Evolutionary conservation across 1,140 invertebrate genomes (phyloP), one percentile per base, ranked within the genome.

Genomic region (Hydropsyche tenuis): DNA sequence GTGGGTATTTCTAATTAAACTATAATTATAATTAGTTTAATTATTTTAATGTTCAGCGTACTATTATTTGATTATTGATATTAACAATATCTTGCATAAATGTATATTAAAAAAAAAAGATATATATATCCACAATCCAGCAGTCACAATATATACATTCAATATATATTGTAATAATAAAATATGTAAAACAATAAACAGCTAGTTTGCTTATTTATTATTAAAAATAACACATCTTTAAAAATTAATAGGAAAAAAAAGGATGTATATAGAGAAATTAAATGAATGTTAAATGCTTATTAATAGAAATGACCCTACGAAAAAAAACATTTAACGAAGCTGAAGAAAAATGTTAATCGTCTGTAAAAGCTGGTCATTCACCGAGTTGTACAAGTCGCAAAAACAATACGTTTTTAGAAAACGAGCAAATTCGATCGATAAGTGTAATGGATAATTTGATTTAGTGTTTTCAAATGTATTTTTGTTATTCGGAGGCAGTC

Each of bases 1-100:
- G 74, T 75, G 74, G 74, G 74, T 45, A 65, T 45, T 45, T 43
- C 37, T 43, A 65, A 43, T 42, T 43, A 65, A 65, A 65, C 63
- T 65, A 65, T 65, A 65, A 43, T 65, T 20, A 65, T 65, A 23
- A 60, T 60, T 60, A 65, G 63, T 65, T 20, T 65, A 42, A 65
- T 65, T 65, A 23, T 43, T 65, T 65, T 65, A 23, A 65, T 18
- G 42, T 65, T 65, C 63, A 65, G 63, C 63, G 43, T 43, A 65
- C 63, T 65, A 65, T 65, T 60, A 25, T 4, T 65, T 65, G 63
- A 43, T 43, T 63, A 63, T 37, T 37, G 30, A 37, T 37, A 37
- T 63, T 65, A 65, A 65, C 65, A 68, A 46, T 68, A 68, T 48
- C 45, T 68, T 68, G 65, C 65, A 68, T 68, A 48, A 12, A 68